phyloP scores from a whole-genome alignment of 2,797 vertebrate species.

The Tapirus indicus region DNA sequence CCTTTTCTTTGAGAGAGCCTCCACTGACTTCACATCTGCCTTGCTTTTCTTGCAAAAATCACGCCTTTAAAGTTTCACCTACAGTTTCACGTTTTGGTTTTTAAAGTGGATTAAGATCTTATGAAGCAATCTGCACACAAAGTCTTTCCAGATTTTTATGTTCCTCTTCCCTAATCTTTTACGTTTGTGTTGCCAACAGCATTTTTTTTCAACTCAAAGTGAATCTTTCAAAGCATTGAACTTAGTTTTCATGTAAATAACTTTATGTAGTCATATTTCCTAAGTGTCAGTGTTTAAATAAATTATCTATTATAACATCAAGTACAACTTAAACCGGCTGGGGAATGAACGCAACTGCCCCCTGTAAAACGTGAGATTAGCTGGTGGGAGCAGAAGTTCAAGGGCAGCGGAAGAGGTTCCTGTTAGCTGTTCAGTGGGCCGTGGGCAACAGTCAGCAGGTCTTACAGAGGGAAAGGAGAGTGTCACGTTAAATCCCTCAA shows the following conservation, averaged over 20 bases:
- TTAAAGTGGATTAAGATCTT: background rate
- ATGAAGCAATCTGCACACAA: no score
- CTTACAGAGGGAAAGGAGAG: background rate
- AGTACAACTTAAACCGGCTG: background rate
- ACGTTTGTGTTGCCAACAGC: background rate
- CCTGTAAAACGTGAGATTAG: background rate
- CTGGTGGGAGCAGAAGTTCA: background rate
- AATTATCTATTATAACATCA: background rate
- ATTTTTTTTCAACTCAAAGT: background rate
- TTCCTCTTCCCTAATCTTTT: background rate
- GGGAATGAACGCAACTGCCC: background rate
- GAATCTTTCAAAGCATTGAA: background rate
- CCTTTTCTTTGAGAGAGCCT: background rate
- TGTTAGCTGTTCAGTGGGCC: background rate
- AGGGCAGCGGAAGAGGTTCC: background rate
- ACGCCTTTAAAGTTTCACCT: background rate
- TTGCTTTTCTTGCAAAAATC: background rate
- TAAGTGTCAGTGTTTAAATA: background rate
- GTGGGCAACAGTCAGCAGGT: background rate
- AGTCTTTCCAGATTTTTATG: background rate
- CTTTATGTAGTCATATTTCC: background rate
- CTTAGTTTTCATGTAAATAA: background rate
- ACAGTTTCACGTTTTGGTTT: background rate
- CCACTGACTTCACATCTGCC: background rate
- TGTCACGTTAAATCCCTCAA: rapidly evolving